Evolutionary conservation across 1,140 invertebrate species (phyloP), one percentile per base, ranked within the genome.

Genomic region (Spodoptera litura): DNA sequence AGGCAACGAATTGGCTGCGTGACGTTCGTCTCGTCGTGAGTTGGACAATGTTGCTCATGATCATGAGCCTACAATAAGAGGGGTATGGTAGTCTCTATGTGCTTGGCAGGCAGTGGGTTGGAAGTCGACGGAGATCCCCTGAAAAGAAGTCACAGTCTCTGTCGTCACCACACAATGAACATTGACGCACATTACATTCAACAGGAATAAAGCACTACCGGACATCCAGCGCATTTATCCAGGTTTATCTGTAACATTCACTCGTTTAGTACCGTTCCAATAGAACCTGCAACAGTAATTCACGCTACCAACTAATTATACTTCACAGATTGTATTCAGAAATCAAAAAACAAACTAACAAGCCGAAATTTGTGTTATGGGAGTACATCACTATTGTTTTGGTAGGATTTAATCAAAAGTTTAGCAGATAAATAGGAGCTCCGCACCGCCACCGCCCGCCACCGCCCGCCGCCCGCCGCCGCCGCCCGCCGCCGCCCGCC

Each of bases 261-360:
- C 9, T 10, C 38, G 38, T 44, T 44, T 1, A 44, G 38, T 44
- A 44, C 52, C 52, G 52, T n/a, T n/a, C 52, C 12, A n/a, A 55
- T 15, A 13, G 4, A 55, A 15, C 1, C 52, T n/a, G 15, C 12
- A 55, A 55, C 52, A 55, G 52, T 55, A 55, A 13, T 11, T 2
- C 38, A 44, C 6, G 38, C 38, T 44, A 25, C 25, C 10, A 1
- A 3, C 10, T 68, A 68, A 51, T 25, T 68, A 51, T 20, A 51
- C 11, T 31, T n/a, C 64, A 27, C 49, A 68, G 15, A 25, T 27
- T 53, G 35, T 49, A n/a, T 27, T 8, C 49, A 13, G 2, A 66
- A 70, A 20, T 70, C 66, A 70, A 70, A 70, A 53, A 70, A 70
- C 66, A 70, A 70, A 53, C 66, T 70, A 68, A 68, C 64, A 68